Evolutionary conservation across 2,888 invertebrate genomes (phyloP).

Genomic region (Syrphus vitripennis): DNA sequence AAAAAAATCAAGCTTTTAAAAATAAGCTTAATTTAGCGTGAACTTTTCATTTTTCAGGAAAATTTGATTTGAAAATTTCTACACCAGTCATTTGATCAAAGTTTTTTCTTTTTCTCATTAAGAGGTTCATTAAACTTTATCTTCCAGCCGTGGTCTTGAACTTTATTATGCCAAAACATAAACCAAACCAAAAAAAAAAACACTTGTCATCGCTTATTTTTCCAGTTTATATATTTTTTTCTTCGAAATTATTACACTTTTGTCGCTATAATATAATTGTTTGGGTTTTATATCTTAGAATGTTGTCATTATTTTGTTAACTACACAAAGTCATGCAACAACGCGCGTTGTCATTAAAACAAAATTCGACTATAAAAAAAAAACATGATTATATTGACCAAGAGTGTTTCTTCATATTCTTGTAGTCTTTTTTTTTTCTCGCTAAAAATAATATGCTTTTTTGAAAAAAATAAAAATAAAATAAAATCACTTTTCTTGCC

Average conservation of each 20-base stretch:
- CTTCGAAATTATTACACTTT: not conserved
- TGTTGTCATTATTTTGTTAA: not conserved
- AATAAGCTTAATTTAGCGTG: too few relatives aligned
- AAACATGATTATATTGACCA: not conserved
- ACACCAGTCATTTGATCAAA: too few relatives aligned
- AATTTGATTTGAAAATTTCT: too few relatives aligned
- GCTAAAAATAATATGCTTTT: not conserved
- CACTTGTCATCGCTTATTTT: not conserved
- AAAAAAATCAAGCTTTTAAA: too few relatives aligned
- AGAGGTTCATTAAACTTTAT: not conserved
- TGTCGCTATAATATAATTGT: conserved; percentile 14
- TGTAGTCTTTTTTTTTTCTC: not conserved
- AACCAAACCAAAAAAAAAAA: not conserved
- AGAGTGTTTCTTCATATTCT: conserved; percentile 11
- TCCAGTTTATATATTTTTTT: not conserved
- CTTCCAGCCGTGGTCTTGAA: not conserved
- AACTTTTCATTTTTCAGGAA: too few relatives aligned
- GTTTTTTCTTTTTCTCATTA: not conserved
- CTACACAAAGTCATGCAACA: not conserved
- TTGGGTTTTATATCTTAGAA: not conserved
- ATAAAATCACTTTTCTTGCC: too few relatives aligned
- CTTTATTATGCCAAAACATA: not conserved
- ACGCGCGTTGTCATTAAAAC: not conserved
- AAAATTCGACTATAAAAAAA: not conserved
- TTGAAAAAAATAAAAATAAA: not conserved